These are phyloP conservation scores for Drosophila insularis DNA, from an alignment of 1,140 invertebrate genomes.

Conservation along the genomic window DNA sequence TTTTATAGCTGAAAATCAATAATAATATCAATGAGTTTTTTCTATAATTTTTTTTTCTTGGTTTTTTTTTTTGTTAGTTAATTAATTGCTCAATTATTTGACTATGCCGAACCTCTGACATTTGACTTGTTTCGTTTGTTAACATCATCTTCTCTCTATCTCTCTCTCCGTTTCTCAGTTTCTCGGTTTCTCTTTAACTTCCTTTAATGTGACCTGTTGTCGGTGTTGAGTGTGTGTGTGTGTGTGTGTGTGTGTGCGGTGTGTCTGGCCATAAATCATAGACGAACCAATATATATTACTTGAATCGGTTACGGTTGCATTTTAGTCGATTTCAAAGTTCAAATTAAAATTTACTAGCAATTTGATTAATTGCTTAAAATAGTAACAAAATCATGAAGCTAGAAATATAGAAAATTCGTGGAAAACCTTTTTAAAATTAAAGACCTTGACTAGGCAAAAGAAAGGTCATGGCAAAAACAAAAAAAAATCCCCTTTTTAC, in stretches of 20 bases:
- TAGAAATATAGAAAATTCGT: not conserved
- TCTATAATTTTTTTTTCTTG: constrained; percentile 25
- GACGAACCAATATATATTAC: constrained; percentile 32
- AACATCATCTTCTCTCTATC: constrained; percentile 10
- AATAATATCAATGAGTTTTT: constrained; percentile 41
- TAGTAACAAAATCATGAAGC: not conserved
- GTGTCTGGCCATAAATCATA: constrained; percentile 64
- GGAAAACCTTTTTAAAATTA: not conserved
- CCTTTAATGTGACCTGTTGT: constrained; percentile 71
- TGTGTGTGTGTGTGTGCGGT: constrained; percentile 1
- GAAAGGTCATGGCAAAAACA: not conserved
- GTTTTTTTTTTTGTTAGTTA: constrained; percentile 48
- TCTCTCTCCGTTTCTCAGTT: constrained; percentile 6
- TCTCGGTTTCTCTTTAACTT: constrained; percentile 30
- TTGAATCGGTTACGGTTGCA: constrained; percentile 40
- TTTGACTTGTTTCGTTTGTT: constrained; percentile 57
- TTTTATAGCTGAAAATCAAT: constrained; percentile 68
- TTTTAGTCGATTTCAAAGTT: constrained; percentile 36
- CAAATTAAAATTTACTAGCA: constrained; percentile 42
- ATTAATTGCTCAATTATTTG: constrained; percentile 81
- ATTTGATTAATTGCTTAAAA: constrained; percentile 42
- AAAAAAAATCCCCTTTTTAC: not conserved
- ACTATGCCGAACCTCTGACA: constrained; percentile 69
- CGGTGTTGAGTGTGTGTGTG: constrained; percentile 10
- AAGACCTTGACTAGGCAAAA: not conserved